These are phyloP conservation scores for Isotomurus palustris DNA, from an alignment of 2,888 invertebrate genomes.

Conservation along the genomic window DNA sequence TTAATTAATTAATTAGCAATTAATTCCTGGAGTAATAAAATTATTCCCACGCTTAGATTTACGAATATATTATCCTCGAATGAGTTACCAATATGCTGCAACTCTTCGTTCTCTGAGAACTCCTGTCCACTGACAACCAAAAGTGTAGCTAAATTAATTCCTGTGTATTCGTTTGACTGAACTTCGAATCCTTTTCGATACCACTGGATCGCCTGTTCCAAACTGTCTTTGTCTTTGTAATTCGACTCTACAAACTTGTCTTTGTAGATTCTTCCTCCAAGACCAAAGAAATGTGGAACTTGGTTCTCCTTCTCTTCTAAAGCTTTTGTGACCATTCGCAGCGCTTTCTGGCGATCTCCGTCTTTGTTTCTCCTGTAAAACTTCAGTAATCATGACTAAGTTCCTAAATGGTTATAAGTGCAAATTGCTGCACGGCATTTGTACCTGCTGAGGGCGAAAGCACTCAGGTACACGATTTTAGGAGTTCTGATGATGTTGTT, in stretches of 20 bases:
- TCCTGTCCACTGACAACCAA: conserved; percentile 94
- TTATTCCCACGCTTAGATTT: background rate
- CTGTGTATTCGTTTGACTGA: conserved; percentile 98
- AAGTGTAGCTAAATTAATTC: conserved; percentile 95
- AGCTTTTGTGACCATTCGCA: conserved; percentile 85
- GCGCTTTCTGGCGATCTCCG: conserved; percentile 90
- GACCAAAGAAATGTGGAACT: conserved; percentile 94
- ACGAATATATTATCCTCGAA: background rate
- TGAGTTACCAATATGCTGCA: conserved; percentile 74
- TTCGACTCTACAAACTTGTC: conserved; percentile 95
- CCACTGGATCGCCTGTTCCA: conserved; percentile 93
- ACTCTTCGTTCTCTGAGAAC: conserved; percentile 82
- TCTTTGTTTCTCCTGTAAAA: conserved; percentile 73
- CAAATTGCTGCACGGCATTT: conserved; percentile 12
- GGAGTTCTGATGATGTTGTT: conserved; percentile 83
- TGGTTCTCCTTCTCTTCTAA: conserved; percentile 88
- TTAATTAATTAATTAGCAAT: background rate
- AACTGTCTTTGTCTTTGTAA: conserved; percentile 78
- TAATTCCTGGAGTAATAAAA: no score
- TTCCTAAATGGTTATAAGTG: background rate
- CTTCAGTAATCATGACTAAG: background rate
- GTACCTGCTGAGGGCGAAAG: conserved; percentile 90
- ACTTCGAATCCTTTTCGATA: conserved; percentile 95
- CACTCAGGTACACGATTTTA: conserved; percentile 87
- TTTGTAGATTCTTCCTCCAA: conserved; percentile 96